phyloP scores from a whole-genome alignment of 1,140 invertebrate species.

The Saccostrea cuccullata region DNA sequence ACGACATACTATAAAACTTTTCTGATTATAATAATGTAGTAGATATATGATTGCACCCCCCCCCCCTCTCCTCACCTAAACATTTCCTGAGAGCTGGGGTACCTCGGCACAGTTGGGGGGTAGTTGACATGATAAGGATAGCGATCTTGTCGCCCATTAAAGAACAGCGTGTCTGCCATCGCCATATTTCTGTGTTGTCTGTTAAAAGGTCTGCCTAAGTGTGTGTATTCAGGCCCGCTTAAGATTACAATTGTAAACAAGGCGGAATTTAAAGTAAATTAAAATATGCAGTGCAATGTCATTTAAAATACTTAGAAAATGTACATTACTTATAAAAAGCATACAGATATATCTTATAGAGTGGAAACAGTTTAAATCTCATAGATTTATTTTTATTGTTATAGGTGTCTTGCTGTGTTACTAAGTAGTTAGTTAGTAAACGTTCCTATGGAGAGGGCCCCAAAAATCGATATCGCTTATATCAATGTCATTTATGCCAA shows the following conservation, averaged over 20 bases:
- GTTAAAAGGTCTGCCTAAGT: neutral
- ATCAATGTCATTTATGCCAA: conserved; percentile 33
- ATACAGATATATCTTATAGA: neutral
- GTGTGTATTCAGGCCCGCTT: conserved; percentile 14
- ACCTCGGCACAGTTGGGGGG: conserved; percentile 72
- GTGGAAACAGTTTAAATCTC: neutral
- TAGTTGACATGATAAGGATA: conserved; percentile 72
- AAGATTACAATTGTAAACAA: conserved; percentile 21
- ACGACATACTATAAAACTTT: no score
- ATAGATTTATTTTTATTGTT: conserved; percentile 1
- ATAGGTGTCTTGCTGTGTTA: conserved; percentile 6
- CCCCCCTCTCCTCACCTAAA: conserved; percentile 65
- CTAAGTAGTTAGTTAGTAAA: conserved; percentile 38
- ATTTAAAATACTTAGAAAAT: neutral
- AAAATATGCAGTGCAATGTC: no score
- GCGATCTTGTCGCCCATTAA: conserved; percentile 68
- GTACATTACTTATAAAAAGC: neutral
- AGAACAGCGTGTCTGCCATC: conserved; percentile 71
- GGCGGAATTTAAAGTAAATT: no score
- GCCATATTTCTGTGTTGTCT: conserved; percentile 32
- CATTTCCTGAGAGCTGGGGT: conserved; percentile 74
- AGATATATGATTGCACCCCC: no score
- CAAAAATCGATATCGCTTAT: conserved; percentile 51
- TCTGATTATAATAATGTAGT: no score
- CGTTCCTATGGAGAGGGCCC: conserved; percentile 51